Evolutionary conservation across 1,140 invertebrate genomes (phyloP).

Genomic region (Venustaconcha ellipsiformis): DNA sequence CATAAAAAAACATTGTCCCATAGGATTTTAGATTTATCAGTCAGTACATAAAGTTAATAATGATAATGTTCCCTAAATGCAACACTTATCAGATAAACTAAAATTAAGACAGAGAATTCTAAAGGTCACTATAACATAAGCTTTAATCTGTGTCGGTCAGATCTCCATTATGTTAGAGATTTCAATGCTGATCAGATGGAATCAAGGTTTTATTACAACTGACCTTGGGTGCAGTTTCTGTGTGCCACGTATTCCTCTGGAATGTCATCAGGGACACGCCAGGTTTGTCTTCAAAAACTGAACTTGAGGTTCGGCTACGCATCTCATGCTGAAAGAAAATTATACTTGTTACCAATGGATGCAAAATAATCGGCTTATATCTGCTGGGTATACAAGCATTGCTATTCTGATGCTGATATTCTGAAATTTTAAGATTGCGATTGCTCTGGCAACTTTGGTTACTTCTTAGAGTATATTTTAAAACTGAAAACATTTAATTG

Average conservation of each 20-base stretch:
- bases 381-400: no score
- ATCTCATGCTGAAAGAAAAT: constrained; percentile 19
- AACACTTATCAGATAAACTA: not conserved
- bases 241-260: constrained; percentile 64
- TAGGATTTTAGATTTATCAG: not conserved
- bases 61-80: not conserved
- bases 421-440: no score
- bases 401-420: no score
- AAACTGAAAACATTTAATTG: no score
- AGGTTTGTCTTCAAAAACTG: constrained; percentile 29
- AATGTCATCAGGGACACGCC: constrained; percentile 58
- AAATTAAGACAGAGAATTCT: not conserved
- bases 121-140: not conserved
- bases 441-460: no score
- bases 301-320: constrained; percentile 18
- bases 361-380: no score
- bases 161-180: no score
- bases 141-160: no score
- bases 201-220: constrained; percentile 12
- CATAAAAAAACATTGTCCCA: not conserved
- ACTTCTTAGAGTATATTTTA: no score
- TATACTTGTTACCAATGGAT: no score
- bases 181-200: no score
- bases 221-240: constrained; percentile 59
- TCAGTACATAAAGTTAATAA: not conserved